Base-by-base conservation (phyloP, 2,888 invertebrate species). In the Esperia sulphurella region DNA sequence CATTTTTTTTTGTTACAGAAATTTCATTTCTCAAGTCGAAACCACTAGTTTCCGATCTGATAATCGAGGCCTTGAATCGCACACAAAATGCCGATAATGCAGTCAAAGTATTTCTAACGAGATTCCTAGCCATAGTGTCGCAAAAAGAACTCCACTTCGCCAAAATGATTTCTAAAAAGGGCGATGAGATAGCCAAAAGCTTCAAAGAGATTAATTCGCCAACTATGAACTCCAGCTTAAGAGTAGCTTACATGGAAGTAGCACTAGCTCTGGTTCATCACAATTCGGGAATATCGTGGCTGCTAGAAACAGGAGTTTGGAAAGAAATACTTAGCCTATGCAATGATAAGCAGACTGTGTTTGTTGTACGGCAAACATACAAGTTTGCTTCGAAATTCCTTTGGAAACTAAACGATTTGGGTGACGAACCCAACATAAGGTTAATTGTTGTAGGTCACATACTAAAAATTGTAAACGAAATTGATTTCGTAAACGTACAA, bases 341-440 rank as follows among this genome's bases (percentile, higher is more conserved):
- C 51, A 91, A 93, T 58, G 84, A 91, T 47, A 92, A 92, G 71
- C 92, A 93, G 52, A 95, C 95, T 0, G 83, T 95, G 38, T 95
- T 95, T 65, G 92, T 95, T 8, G 91, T 92, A 0, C 89, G 93
- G 37, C 93, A 94, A 67, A 92, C 93, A 7, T 92, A 93, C 47
- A 90, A 91, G 50, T 92, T 95, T 60, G 79, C 94, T 13, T 90
- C 91, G 13, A 84, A 86, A 50, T 87, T 94, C 47, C 63, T 94
- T 0, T 91, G 91, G 78, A 91, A 89, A 68, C 73, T 91, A 1
- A 83, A 89, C 14, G 87, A 91, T 44, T 76, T 90, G 3, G 71
- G 63, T 35, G 90, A 92, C 58, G 71, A 73, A 41, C 66, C 73
- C 10, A 85, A 92, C 35, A 91, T 92, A 13, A 81, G 89, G 49